These are phyloP conservation scores for Spilarctia lutea DNA, from an alignment of 2,888 invertebrate species.

Conservation along the genomic window DNA sequence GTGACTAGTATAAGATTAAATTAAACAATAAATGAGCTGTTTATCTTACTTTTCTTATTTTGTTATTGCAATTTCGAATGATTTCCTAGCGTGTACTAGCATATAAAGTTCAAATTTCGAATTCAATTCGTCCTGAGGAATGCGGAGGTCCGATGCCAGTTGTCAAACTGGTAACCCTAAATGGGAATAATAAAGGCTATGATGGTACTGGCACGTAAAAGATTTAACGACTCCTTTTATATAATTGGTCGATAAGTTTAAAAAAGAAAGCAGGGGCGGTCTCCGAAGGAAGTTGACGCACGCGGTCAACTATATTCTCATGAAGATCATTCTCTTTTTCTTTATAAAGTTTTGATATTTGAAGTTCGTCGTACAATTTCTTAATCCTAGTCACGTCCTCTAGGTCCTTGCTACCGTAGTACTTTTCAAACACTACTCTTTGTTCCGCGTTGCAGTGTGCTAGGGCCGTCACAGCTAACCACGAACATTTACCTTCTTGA, in stretches of 20 bases:
- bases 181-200: too few relatives aligned
- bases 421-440: conserved; percentile 88
- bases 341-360: conserved; percentile 89
- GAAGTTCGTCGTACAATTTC: conserved; percentile 86
- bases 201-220: neutral
- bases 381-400: conserved; percentile 85
- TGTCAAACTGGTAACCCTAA: too few relatives aligned
- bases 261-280: conserved; percentile 89
- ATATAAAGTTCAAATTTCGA: neutral
- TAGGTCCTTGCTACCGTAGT: conserved; percentile 90
- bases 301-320: conserved; percentile 89
- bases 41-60: neutral
- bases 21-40: neutral
- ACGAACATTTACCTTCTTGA: conserved; percentile 95
- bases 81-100: neutral
- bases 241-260: conserved; percentile 91
- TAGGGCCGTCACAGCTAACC: conserved; percentile 90
- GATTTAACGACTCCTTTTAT: conserved; percentile 75
- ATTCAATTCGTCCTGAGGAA: too few relatives aligned
- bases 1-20: neutral
- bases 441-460: conserved; percentile 91
- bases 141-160: too few relatives aligned
- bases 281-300: conserved; percentile 90
- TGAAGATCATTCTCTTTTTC: conserved; percentile 91
- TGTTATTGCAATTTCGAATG: neutral